Base-by-base conservation (phyloP, 1,140 invertebrate genomes). In the Penaeus chinensis region DNA sequence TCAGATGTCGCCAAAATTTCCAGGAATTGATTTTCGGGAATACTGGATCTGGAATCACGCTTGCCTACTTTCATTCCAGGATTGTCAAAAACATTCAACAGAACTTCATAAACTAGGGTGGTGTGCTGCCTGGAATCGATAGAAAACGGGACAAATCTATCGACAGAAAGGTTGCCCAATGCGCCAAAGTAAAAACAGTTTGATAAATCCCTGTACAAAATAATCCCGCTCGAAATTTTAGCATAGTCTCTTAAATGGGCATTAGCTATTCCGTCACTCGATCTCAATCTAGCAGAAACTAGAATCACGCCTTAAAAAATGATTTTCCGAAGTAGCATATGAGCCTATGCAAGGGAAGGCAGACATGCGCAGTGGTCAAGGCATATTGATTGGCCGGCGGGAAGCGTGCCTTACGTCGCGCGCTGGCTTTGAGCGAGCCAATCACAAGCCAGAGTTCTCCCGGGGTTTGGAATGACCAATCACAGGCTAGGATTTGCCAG, bases 1-100 rank as follows among this genome's bases (percentile, higher is more conserved):
- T 69, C 84, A 79, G 61, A 22, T n/a, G 18, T 61, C 18, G 71
- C 18, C 60, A 77, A 86, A 86, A 86, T 61, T 71, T 80, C 77
- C 65, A 71, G n/a, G 80, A 83, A 83, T 87, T 74, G 86, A 87
- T 87, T 87, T 87, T 87, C 86, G 77, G 86, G 80, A 87, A 87
- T 76, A 54, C 81, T 18, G 65, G 86, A 82, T 76, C 62, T 82
- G 86, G 86, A 87, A 82, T 87, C 80, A 82, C 84, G 84, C 81
- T 82, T 87, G 86, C 86, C 86, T 87, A 87, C 86, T 87, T 87
- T 87, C 86, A 87, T 87, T 87, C 86, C 86, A 87, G 86, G 86
- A 87, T 77, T 87, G 86, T 87, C 86, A 87, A 87, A 87, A 87
- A 87, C 86, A 87, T 77, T 66, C 69, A 87, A 87, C 62, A 87